phyloP scores from a whole-genome alignment of 37 sponge, comb jelly and placozoan species.

The Dysidea cf. avara region DNA sequence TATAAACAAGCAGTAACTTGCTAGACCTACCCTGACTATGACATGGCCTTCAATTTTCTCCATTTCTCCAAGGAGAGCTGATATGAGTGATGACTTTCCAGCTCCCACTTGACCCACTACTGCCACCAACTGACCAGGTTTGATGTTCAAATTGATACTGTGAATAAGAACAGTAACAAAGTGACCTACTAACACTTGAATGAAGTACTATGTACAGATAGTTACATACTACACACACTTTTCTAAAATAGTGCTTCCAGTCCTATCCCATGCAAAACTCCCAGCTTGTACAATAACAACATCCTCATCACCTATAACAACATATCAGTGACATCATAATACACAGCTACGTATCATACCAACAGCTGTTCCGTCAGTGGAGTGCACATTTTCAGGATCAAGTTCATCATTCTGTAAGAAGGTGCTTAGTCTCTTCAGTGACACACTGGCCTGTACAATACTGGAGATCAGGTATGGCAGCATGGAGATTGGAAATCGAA shows the following conservation, averaged over 20 bases:
- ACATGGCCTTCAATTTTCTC: constrained; percentile 82
- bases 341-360: constrained; percentile 25
- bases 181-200: no score
- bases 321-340: background rate
- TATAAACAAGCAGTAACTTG: no score
- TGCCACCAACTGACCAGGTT: constrained; percentile 89
- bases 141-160: constrained; percentile 83
- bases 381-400: constrained; percentile 61
- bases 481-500: constrained; percentile 91
- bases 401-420: constrained; percentile 85
- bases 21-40: constrained; percentile 39
- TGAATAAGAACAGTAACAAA: background rate
- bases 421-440: constrained; percentile 69
- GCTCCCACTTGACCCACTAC: constrained; percentile 98
- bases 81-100: constrained; percentile 96
- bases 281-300: constrained; percentile 52
- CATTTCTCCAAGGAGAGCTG: constrained; percentile 97
- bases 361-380: constrained; percentile 34
- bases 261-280: constrained; percentile 79
- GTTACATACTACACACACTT: constrained; percentile 30
- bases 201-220: background rate
- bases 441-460: constrained; percentile 85
- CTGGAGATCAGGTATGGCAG: constrained; percentile 81
- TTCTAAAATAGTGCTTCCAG: constrained; percentile 35
- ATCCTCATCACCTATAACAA: constrained; percentile 24